A percentile compares a stretch with the other conserved stretches of the same genome.
Conservation (phyloP, 30 jellyfish, hydroid and myxozoan species). For the Cassiopea xamachana region DNA sequence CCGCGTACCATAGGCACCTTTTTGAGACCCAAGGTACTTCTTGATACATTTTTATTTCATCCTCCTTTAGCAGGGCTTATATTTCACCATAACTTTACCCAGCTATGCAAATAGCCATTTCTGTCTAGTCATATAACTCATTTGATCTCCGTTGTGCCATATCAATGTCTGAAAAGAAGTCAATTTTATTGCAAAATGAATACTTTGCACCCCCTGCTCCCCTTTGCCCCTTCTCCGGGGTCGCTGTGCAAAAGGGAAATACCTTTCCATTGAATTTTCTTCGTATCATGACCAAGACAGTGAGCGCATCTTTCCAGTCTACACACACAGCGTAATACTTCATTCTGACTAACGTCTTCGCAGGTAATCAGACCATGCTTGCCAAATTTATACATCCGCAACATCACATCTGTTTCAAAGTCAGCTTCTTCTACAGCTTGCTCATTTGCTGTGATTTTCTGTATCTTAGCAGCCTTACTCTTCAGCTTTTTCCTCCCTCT, state of each 20-base stretch:
- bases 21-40: too few relatives aligned
- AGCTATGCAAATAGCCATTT: too few relatives aligned
- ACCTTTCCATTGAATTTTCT: conserved; percentile 70
- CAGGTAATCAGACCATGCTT: neutral
- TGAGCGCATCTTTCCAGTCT: conserved; percentile 61
- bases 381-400: conserved; percentile 5
- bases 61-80: too few relatives aligned
- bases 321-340: conserved; percentile 47
- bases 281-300: conserved; percentile 52
- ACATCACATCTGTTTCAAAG: conserved; percentile 16
- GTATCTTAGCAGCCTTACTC: neutral
- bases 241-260: neutral
- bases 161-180: too few relatives aligned
- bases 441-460: conserved; percentile 27
- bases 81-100: too few relatives aligned
- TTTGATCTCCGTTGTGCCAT: too few relatives aligned
- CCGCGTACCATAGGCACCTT: too few relatives aligned
- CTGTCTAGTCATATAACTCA: too few relatives aligned
- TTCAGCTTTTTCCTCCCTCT: neutral
- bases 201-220: neutral
- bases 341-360: conserved; percentile 17
- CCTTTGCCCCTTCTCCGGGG: neutral
- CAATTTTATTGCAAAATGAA: too few relatives aligned
- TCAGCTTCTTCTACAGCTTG: conserved; percentile 57
- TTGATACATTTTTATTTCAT: too few relatives aligned